phyloP scores from a whole-genome alignment of 2,113 vertebrate genomes.

The Hydrolagus affinis region DNA sequence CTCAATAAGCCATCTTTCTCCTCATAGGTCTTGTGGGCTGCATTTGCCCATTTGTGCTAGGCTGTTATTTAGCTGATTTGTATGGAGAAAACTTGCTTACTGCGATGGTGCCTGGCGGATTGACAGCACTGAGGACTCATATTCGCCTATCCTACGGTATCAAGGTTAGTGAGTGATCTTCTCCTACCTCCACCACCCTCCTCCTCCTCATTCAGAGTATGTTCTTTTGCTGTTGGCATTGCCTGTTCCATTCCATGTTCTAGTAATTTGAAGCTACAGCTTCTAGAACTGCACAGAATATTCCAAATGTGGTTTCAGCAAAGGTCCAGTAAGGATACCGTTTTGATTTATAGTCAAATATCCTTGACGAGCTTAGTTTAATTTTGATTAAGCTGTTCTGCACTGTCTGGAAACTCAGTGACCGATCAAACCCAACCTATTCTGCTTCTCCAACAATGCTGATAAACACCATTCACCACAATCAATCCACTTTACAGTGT shows the following conservation, averaged over 20 bases:
- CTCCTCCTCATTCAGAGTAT: not conserved
- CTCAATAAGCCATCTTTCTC: not conserved
- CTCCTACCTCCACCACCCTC: not conserved
- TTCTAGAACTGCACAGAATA: not conserved
- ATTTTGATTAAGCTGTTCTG: not conserved
- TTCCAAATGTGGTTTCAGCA: not conserved
- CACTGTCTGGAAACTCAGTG: not conserved
- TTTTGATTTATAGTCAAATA: not conserved
- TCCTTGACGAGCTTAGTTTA: not conserved
- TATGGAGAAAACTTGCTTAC: slow-evolving; percentile 61
- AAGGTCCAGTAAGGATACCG: not conserved
- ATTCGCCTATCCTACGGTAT: slow-evolving; percentile 71
- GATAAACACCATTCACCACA: too few species aligned
- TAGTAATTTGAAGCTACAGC: too few species aligned
- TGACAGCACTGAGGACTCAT: slow-evolving; percentile 62
- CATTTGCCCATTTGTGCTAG: slow-evolving; percentile 49
- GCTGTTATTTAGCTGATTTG: slow-evolving; percentile 57
- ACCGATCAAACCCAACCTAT: too few species aligned
- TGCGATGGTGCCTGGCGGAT: slow-evolving; percentile 56
- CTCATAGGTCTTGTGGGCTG: slow-evolving; percentile 34
- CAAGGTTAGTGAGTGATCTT: slow-evolving; percentile 45
- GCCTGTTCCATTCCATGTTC: too few species aligned
- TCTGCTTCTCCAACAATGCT: too few species aligned
- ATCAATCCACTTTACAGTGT: too few species aligned
- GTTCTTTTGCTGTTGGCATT: not conserved